Evolutionary conservation across 2,113 vertebrate genomes (phyloP).

Genomic region (Peromyscus polionotus): DNA sequence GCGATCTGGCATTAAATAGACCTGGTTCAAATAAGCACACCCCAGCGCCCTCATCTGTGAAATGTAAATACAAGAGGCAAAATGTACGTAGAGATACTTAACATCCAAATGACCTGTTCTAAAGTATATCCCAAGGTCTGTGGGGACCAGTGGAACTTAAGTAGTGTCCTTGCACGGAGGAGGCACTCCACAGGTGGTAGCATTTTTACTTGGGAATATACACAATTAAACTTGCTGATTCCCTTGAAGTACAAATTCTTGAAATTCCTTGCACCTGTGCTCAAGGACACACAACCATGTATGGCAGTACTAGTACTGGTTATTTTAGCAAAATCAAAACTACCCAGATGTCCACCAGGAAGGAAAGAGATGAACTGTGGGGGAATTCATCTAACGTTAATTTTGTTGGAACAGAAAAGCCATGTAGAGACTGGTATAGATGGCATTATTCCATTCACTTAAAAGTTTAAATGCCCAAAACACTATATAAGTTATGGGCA

Average conservation of each 20-base stretch:
- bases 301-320: not conserved
- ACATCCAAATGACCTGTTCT: not conserved
- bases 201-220: not conserved
- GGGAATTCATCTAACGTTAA: not conserved
- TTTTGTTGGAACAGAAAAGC: slow-evolving; percentile 12
- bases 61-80: not conserved
- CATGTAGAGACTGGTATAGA: not conserved
- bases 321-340: not conserved
- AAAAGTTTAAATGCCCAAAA: slow-evolving; percentile 12
- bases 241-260: not conserved
- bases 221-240: not conserved
- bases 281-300: not conserved
- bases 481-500: not conserved
- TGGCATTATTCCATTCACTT: slow-evolving; percentile 13
- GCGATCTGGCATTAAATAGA: not conserved
- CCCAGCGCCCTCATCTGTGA: not conserved
- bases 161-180: no score
- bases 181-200: not conserved
- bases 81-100: not conserved
- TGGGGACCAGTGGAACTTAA: not conserved
- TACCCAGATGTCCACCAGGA: not conserved
- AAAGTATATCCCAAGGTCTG: not conserved
- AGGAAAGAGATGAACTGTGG: slow-evolving; percentile 4
- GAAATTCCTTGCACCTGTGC: not conserved
- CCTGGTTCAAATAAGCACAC: not conserved